Evolutionary conservation across 35 echinoderm and acorn worm species (phyloP).

Genomic region (Ophiothrix spiculata): DNA sequence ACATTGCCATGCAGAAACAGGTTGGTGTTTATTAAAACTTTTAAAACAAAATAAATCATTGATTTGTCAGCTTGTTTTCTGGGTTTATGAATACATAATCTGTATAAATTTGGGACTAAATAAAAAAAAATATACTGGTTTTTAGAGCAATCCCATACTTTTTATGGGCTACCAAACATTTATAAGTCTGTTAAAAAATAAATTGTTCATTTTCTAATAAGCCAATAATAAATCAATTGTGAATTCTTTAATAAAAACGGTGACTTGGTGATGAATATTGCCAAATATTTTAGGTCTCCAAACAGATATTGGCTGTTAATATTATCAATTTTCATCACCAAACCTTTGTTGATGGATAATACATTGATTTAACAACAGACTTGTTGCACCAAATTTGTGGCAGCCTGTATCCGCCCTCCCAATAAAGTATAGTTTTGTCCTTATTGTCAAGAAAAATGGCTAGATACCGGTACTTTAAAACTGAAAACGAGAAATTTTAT

Average conservation of each 20-base stretch:
- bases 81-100: neutral
- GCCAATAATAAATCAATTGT: neutral
- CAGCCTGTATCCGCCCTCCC: no score
- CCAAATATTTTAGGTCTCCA: neutral
- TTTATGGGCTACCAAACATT: neutral
- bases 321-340: no score
- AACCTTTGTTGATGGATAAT: no score
- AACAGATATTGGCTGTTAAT: no score
- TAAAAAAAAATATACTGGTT: neutral
- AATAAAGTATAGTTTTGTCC: no score
- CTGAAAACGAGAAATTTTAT: no score
- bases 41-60: neutral
- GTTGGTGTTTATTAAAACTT: no score
- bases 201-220: neutral
- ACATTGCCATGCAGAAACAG: constrained; percentile 98
- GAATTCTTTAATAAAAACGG: neutral
- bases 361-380: no score
- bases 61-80: neutral
- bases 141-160: neutral
- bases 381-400: no score
- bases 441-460: no score
- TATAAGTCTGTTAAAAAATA: neutral
- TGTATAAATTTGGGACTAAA: neutral
- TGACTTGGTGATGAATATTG: neutral
- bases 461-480: no score